Evolutionary conservation across 2,113 vertebrate species (phyloP).

Genomic region (Odocoileus hemionus): DNA sequence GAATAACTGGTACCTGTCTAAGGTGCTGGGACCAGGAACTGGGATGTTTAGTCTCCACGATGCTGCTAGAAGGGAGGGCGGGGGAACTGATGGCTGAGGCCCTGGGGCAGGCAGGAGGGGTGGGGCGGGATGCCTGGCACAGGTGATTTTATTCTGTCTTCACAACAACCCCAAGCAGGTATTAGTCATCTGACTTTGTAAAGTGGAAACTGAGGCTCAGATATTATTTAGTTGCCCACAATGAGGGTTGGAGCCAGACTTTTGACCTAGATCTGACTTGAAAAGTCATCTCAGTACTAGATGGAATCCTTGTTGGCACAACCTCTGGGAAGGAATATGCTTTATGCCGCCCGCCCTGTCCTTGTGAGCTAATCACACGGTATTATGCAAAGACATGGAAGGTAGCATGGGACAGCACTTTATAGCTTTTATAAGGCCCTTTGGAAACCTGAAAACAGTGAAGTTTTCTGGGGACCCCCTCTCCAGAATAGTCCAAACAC

Average conservation of each 20-base stretch:
- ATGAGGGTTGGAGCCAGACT: background rate
- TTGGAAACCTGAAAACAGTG: background rate
- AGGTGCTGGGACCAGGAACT: background rate
- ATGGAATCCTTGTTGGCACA: background rate
- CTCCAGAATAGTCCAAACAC: background rate
- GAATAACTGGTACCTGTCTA: background rate
- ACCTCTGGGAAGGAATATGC: background rate
- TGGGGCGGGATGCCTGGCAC: background rate
- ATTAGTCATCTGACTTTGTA: background rate
- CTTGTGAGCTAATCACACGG: fast-evolving
- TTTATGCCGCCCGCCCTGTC: fast-evolving
- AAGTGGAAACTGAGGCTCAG: background rate
- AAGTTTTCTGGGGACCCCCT: background rate
- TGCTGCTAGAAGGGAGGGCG: background rate
- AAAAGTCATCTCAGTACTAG: background rate
- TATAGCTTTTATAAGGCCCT: background rate
- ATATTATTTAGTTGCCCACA: background rate
- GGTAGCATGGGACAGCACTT: background rate
- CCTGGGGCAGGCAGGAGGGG: background rate
- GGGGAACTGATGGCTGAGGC: background rate
- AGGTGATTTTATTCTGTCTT: background rate
- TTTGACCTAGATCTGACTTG: background rate
- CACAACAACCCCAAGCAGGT: background rate
- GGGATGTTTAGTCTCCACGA: background rate
- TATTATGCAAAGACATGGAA: background rate